Evolutionary conservation across 2,888 invertebrate genomes (phyloP).

Genomic region (Trachelus stipa): DNA sequence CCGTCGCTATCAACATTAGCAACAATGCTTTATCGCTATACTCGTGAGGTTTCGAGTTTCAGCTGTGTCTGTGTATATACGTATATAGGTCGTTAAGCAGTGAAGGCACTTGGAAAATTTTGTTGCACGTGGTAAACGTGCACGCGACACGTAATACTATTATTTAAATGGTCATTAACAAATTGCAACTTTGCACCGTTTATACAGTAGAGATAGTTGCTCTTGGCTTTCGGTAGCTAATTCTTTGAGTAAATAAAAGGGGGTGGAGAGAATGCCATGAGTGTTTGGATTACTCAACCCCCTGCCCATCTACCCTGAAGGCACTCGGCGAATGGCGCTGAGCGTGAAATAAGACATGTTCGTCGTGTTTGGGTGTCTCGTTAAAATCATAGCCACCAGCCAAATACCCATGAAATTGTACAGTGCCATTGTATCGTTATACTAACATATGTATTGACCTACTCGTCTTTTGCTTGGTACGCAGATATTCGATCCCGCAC

Average conservation of each 20-base stretch:
- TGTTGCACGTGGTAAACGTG: neutral
- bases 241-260: neutral
- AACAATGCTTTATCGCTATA: slow-evolving; percentile 23
- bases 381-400: slow-evolving; percentile 27
- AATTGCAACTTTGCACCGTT: neutral
- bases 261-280: neutral
- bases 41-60: neutral
- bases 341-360: neutral
- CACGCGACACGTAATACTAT: neutral
- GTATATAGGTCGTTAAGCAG: neutral
- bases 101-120: neutral
- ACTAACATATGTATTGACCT: neutral
- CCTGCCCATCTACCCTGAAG: neutral
- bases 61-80: neutral
- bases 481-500: neutral
- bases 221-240: neutral
- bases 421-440: neutral
- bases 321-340: neutral
- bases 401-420: slow-evolving; percentile 31
- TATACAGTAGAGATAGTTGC: neutral
- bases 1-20: slow-evolving; percentile 35
- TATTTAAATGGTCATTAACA: neutral
- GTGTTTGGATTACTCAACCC: neutral
- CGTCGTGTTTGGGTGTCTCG: slow-evolving; percentile 11
- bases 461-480: neutral